A percentile compares a stretch with the other conserved stretches of the same genome.
phyloP scores from a whole-genome alignment of 2,888 invertebrate genomes.

The Podotricha telesiphe region DNA sequence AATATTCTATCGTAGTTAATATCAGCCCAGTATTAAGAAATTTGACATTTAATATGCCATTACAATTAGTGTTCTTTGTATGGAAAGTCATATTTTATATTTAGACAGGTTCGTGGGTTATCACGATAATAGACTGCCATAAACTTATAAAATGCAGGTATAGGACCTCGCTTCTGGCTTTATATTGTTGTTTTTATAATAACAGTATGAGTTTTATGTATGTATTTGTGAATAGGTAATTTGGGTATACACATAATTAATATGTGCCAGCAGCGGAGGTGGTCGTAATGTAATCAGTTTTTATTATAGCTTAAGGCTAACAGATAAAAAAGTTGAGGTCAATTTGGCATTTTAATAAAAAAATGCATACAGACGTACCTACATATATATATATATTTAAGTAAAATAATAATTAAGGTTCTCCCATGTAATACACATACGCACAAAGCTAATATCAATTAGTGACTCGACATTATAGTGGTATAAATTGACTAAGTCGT shows the following conservation, averaged over 20 bases:
- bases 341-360: conserved; percentile 20
- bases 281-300: conserved; percentile 74
- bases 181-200: conserved; percentile 54
- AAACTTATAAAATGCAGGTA: conserved; percentile 57
- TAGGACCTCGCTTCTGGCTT: conserved; percentile 50
- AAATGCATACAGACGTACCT: conserved; percentile 1
- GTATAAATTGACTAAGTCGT: conserved; percentile 36
- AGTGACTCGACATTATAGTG: conserved; percentile 36
- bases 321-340: conserved; percentile 55
- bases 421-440: conserved; percentile 1
- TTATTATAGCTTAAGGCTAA: conserved; percentile 66
- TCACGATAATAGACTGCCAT: conserved; percentile 44
- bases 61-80: conserved; percentile 44
- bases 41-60: conserved; percentile 46
- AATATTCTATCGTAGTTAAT: conserved; percentile 37
- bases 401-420: neutral
- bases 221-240: conserved; percentile 64
- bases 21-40: conserved; percentile 34
- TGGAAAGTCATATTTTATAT: conserved; percentile 42
- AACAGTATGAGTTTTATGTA: conserved; percentile 50
- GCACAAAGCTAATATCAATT: conserved; percentile 35
- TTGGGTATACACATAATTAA: conserved; percentile 71
- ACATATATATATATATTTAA: neutral
- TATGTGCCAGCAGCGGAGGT: conserved; percentile 66
- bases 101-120: conserved; percentile 39